Percentiles rank a stretch among this genome's conserved stretches.
Evolutionary conservation across 2,888 invertebrate genomes (phyloP).

Genomic region (Nysson spinosus): DNA sequence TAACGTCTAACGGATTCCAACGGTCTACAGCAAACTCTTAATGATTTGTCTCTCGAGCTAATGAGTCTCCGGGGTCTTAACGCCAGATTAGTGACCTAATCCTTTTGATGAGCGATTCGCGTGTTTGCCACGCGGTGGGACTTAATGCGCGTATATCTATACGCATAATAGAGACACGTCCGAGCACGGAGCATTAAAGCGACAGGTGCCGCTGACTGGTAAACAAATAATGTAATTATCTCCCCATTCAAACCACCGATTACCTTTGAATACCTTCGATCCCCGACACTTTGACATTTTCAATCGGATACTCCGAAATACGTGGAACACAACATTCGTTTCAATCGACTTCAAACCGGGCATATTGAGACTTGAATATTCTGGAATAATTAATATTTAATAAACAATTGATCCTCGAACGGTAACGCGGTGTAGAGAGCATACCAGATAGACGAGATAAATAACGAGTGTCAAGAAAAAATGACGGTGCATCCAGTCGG

Average conservation of each 20-base stretch:
- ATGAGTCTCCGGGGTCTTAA: constrained; percentile 57
- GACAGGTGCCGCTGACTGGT: constrained; percentile 47
- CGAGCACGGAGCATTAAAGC: constrained; percentile 31
- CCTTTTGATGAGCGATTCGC: constrained; percentile 60
- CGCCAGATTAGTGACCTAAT: constrained; percentile 60
- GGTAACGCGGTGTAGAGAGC: too few relatives aligned
- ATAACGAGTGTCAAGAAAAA: constrained; percentile 25
- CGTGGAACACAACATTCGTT: too few relatives aligned
- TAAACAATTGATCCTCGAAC: too few relatives aligned
- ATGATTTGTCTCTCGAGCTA: constrained; percentile 56
- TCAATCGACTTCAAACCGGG: too few relatives aligned
- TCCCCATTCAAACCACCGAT: constrained; percentile 21
- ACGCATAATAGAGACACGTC: constrained; percentile 47
- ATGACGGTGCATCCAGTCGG: constrained; percentile 47
- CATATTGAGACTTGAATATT: too few relatives aligned
- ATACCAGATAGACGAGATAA: constrained; percentile 30
- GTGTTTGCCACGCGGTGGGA: constrained; percentile 46
- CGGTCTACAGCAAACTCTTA: constrained; percentile 40
- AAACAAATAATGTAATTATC: constrained; percentile 48
- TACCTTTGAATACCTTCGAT: constrained; percentile 5
- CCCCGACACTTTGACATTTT: constrained; percentile 1
- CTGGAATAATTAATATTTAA: too few relatives aligned
- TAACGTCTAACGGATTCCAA: constrained; percentile 48
- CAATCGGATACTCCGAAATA: constrained; percentile 14
- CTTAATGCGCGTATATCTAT: constrained; percentile 35